Evolutionary conservation across 1,140 invertebrate species (phyloP).

Genomic region (Diorhabda sublineata): DNA sequence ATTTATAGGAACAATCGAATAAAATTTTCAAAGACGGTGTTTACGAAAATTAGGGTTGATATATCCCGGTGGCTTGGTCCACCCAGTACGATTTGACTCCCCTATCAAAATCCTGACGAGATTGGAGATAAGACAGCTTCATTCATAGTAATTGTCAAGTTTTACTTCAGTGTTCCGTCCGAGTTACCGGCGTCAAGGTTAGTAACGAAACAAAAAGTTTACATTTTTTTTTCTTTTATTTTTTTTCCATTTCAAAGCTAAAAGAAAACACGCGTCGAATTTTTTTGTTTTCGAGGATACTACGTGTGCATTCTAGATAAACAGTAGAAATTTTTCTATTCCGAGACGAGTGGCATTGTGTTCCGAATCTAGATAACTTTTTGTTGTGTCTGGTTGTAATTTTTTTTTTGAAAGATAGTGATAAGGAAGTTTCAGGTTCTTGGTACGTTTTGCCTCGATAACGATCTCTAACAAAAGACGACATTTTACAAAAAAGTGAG

Average conservation of each 20-base stretch:
- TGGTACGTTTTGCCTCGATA: background rate
- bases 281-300: background rate
- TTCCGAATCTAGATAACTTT: background rate
- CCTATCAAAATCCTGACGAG: slow-evolving; percentile 8
- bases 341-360: background rate
- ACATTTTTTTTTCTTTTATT: background rate
- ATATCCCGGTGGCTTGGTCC: background rate
- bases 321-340: background rate
- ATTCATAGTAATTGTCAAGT: slow-evolving; percentile 12
- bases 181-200: slow-evolving; percentile 15
- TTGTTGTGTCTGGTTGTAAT: background rate
- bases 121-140: slow-evolving; percentile 12
- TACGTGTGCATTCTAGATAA: background rate
- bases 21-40: too few relatives aligned
- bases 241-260: background rate
- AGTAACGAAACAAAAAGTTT: slow-evolving; percentile 12
- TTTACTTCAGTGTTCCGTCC: slow-evolving; percentile 8
- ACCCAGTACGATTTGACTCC: background rate
- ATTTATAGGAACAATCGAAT: too few relatives aligned
- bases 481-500: too few relatives aligned
- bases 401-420: background rate
- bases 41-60: background rate
- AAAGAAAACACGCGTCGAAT: slow-evolving; percentile 8
- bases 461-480: too few relatives aligned
- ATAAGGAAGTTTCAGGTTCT: background rate